Evolutionary conservation across 2,113 vertebrate genomes (phyloP).

Genomic region (Aegotheles bennettii): DNA sequence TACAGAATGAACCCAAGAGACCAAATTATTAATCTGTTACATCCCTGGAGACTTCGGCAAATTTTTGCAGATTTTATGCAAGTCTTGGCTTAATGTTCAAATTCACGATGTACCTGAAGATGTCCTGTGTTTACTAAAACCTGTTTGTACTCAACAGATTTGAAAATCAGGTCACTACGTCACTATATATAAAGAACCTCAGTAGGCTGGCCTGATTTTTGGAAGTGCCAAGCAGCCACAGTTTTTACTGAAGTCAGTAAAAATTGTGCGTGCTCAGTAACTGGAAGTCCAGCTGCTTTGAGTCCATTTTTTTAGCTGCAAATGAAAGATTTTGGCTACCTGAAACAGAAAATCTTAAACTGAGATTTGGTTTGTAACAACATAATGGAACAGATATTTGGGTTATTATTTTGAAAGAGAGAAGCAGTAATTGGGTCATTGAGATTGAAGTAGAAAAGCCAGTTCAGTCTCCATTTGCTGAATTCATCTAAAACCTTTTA

Average conservation of each 20-base stretch:
- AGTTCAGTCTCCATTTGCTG: not conserved
- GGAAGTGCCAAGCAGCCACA: not conserved
- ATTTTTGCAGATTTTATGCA: not conserved
- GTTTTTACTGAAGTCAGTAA: not conserved
- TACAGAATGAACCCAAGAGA: not conserved
- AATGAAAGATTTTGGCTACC: not conserved
- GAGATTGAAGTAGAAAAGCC: not conserved
- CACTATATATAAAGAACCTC: not conserved
- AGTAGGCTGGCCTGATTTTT: conserved; percentile 7
- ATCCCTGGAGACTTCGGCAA: not conserved
- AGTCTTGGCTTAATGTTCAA: not conserved
- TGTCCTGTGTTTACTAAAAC: not conserved
- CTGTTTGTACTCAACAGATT: not conserved
- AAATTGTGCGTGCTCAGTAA: not conserved
- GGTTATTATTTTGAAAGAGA: not conserved
- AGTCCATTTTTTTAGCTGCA: not conserved
- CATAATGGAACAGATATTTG: not conserved
- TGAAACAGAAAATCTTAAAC: not conserved
- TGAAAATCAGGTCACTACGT: not conserved
- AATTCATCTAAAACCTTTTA: not conserved
- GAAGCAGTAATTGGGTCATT: not conserved
- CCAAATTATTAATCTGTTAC: not conserved
- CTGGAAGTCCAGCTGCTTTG: not conserved
- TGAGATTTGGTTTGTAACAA: not conserved
- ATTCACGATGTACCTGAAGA: not conserved